phyloP scores from a whole-genome alignment of 2,797 vertebrate genomes.

The Muscicapa comitata region DNA sequence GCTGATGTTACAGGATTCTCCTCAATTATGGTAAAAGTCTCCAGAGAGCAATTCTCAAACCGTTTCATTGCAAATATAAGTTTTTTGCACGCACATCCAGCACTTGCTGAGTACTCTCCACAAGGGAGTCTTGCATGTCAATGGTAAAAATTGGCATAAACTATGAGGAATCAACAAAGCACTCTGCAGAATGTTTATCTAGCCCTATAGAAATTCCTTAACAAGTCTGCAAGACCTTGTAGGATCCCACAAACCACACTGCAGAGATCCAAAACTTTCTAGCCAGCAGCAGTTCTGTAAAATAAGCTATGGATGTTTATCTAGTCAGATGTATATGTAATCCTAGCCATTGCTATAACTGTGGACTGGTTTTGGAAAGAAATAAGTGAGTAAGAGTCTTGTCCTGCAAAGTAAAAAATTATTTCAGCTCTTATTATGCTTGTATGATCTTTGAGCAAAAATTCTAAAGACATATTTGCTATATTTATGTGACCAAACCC shows the following conservation, averaged over 20 bases:
- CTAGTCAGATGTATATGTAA: slow-evolving; percentile 13
- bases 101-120: not conserved
- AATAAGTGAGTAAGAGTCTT: not conserved
- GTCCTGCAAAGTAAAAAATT: not conserved
- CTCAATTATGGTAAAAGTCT: slow-evolving; percentile 72
- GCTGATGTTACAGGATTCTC: slow-evolving; percentile 77
- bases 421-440: not conserved
- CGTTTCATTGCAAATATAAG: not conserved
- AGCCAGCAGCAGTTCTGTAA: not conserved
- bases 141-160: not conserved
- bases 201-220: slow-evolving; percentile 17
- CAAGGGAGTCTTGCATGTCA: not conserved
- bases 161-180: not conserved
- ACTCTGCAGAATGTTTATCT: slow-evolving; percentile 25
- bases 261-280: not conserved
- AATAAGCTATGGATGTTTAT: slow-evolving; percentile 31
- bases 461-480: not conserved
- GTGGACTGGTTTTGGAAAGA: not conserved
- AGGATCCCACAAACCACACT: slow-evolving; percentile 8
- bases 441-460: not conserved
- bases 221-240: not conserved
- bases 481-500: not conserved
- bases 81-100: not conserved
- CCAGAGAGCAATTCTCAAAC: not conserved
- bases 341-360: not conserved